phyloP scores from a whole-genome alignment of 2,888 invertebrate genomes.

The Oscheius myriophilus region DNA sequence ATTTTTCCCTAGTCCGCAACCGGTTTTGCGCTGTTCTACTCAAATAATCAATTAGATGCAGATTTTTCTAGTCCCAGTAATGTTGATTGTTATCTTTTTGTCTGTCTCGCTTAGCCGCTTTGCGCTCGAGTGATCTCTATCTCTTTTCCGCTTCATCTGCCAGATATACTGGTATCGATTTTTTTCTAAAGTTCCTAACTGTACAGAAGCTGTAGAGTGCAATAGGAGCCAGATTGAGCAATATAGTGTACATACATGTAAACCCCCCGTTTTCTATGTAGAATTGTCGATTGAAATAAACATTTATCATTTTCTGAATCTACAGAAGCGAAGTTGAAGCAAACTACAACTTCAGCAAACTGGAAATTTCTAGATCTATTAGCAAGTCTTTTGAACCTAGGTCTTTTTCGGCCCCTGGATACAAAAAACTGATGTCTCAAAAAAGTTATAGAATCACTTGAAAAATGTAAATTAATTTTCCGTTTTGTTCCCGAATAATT shows the following conservation, averaged over 20 bases:
- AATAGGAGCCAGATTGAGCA: not conserved
- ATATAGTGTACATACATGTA: conserved; percentile 18
- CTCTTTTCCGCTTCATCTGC: not conserved
- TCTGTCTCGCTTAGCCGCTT: not conserved
- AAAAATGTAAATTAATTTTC: too few relatives aligned
- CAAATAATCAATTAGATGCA: too few relatives aligned
- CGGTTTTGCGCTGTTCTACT: conserved; percentile 11
- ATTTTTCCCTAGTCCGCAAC: conserved; percentile 11
- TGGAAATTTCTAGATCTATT: too few relatives aligned
- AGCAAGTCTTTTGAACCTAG: too few relatives aligned
- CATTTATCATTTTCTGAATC: too few relatives aligned
- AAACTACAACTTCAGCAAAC: too few relatives aligned
- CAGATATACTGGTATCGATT: conserved; percentile 14
- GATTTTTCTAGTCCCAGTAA: too few relatives aligned
- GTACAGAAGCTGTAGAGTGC: conserved; percentile 1
- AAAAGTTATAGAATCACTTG: too few relatives aligned
- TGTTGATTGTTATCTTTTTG: not conserved
- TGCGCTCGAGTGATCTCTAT: conserved; percentile 12
- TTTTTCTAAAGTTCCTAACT: not conserved
- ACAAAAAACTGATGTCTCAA: too few relatives aligned
- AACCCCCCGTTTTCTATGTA: not conserved
- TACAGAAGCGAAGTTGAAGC: too few relatives aligned
- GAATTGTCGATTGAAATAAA: not conserved
- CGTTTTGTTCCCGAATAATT: too few relatives aligned
- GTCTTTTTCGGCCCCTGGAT: too few relatives aligned